phyloP scores from a whole-genome alignment of 1,140 invertebrate genomes.

The Euglossa dilemma region DNA sequence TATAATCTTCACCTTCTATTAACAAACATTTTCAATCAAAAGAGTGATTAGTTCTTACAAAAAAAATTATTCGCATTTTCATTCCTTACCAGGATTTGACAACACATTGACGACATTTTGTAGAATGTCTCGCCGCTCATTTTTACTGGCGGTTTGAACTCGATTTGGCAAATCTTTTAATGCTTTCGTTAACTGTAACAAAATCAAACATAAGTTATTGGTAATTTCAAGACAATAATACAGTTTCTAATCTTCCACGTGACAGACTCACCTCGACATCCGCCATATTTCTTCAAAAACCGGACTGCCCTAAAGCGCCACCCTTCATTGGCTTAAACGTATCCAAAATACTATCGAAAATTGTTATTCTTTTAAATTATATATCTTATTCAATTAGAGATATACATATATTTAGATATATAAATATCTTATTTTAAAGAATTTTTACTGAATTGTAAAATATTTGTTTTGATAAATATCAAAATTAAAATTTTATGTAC shows the following conservation, averaged over 20 bases:
- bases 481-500: neutral
- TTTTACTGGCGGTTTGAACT: conserved; percentile 89
- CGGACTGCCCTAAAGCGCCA: conserved; percentile 57
- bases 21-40: neutral
- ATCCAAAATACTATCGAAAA: neutral
- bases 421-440: neutral
- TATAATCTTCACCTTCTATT: neutral
- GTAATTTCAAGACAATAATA: conserved; percentile 31
- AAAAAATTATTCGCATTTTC: conserved; percentile 49
- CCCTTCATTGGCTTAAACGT: conserved; percentile 11
- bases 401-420: neutral
- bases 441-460: neutral
- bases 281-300: conserved; percentile 79
- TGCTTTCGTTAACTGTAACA: conserved; percentile 86
- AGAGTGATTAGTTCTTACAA: conserved; percentile 19
- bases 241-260: conserved; percentile 72
- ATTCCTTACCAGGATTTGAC: conserved; percentile 86
- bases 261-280: conserved; percentile 79
- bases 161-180: conserved; percentile 91
- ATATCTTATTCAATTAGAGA: neutral
- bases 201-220: conserved; percentile 64
- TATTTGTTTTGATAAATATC: neutral
- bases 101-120: conserved; percentile 88
- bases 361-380: neutral
- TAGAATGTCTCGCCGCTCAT: conserved; percentile 87